A percentile compares a stretch with the other conserved stretches of the same genome.
These are phyloP conservation scores for Empis livida DNA, from an alignment of 2,888 invertebrate species.

Conservation along the genomic window DNA sequence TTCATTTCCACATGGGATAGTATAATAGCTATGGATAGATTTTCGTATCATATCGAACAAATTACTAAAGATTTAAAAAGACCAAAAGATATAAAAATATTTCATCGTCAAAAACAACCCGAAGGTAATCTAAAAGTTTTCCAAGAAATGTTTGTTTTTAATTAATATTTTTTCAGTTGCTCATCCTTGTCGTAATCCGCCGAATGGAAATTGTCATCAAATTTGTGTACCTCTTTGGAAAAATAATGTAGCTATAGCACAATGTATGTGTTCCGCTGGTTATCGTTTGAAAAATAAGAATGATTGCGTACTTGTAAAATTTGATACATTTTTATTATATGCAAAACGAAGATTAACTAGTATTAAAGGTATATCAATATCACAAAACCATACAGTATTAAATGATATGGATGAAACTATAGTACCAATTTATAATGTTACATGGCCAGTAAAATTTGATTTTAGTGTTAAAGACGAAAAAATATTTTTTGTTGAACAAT, in stretches of 20 bases:
- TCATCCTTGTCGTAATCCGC: constrained; percentile 51
- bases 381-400: constrained; percentile 18
- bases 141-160: neutral
- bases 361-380: constrained; percentile 49
- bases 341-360: constrained; percentile 54
- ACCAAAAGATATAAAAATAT: constrained; percentile 55
- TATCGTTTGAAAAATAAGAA: constrained; percentile 45
- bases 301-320: constrained; percentile 46
- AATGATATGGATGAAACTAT: constrained; percentile 40
- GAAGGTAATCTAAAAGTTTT: constrained; percentile 37
- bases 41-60: constrained; percentile 37
- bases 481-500: neutral
- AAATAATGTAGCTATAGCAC: constrained; percentile 40
- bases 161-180: constrained; percentile 34
- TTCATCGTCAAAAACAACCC: constrained; percentile 67
- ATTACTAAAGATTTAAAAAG: constrained; percentile 41
- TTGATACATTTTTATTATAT: constrained; percentile 51
- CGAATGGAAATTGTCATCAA: constrained; percentile 61
- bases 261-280: constrained; percentile 62
- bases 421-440: constrained; percentile 54
- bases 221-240: constrained; percentile 58
- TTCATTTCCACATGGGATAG: constrained; percentile 60
- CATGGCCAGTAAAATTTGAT: constrained; percentile 53
- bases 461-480: constrained; percentile 42
- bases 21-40: constrained; percentile 49